Evolutionary conservation across 2,797 vertebrate species (phyloP), one percentile per base, ranked within the genome.

Genomic region (Enteromius treurensis): DNA sequence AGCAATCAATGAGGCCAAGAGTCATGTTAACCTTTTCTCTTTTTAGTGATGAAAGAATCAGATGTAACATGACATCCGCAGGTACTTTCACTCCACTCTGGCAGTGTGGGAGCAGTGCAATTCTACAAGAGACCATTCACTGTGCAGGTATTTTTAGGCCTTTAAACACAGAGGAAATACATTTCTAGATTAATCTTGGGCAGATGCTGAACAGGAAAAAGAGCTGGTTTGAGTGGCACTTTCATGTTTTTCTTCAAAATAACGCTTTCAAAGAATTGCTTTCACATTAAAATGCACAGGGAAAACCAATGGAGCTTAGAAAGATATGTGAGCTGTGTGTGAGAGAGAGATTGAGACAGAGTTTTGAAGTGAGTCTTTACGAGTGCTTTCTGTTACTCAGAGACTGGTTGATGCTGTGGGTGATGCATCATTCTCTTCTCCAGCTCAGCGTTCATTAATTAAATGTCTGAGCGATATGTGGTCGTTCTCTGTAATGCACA

Each of bases 391-490:
- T 78, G 77, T 29, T 81, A 78, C 51, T 64, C 73, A 76, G 71
- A 55, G 42, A 81, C 68, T 81, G 67, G 67, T 67, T 60, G 82
- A 80, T 65, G 64, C 55, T 71, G 77, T 80, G 47, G 77, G 64
- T 79, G 82, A 88, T 84, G 79, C 62, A 80, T 86, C 75, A 69
- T 77, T 34, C 81, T 80, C 68, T 78, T 80, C 60, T 67, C 62
- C 3, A 32, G 62, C 70, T 40, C 76, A 85, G 64, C 62, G 77
- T 82, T 86, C 75, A 89, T 88, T 80, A 67, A 85, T 85, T 80
- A 78, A 85, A 86, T 47, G 58, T 70, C 60, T 65, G 42, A 85
- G 79, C 34, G 42, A 49, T 32, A 81, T n/a, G n/a, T 11, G 26
- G 55, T 40, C 37, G 51, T 58, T 79, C 53, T 83, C 69, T 81